Percentiles rank a stretch among this genome's conserved stretches.
Evolutionary conservation across 2,113 vertebrate genomes (phyloP).

Genomic region (Chlorocebus sabaeus): DNA sequence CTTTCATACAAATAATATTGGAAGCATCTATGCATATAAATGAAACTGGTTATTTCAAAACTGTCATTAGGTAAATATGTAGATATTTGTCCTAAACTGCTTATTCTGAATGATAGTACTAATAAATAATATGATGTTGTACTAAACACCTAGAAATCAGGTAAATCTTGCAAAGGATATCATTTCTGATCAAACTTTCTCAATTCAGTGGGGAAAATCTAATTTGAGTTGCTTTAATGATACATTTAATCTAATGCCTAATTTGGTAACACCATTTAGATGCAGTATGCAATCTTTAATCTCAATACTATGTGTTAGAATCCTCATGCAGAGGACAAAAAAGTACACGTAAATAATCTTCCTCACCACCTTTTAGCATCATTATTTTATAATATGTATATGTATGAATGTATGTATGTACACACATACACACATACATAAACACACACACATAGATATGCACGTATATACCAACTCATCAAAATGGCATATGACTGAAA

Average conservation of each 20-base stretch:
- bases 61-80: not conserved
- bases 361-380: not conserved
- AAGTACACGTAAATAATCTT: not conserved
- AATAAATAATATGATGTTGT: not conserved
- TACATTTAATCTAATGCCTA: not conserved
- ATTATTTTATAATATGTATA: not conserved
- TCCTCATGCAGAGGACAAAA: not conserved
- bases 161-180: not conserved
- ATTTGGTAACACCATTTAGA: not conserved
- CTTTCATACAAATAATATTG: not conserved
- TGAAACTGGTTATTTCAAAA: not conserved
- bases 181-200: not conserved
- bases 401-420: not conserved
- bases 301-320: not conserved
- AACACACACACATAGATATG: not conserved
- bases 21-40: not conserved
- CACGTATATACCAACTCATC: not conserved
- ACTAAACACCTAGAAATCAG: not conserved
- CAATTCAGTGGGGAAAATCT: not conserved
- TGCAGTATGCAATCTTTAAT: not conserved
- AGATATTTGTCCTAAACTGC: not conserved
- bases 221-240: not conserved
- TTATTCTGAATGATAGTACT: not conserved
- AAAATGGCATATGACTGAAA: not conserved
- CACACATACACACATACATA: not conserved